Percentiles rank a stretch among this genome's conserved stretches.
These are phyloP conservation scores for Gymnocypris eckloni DNA, from an alignment of 2,797 vertebrate species.

Conservation along the genomic window DNA sequence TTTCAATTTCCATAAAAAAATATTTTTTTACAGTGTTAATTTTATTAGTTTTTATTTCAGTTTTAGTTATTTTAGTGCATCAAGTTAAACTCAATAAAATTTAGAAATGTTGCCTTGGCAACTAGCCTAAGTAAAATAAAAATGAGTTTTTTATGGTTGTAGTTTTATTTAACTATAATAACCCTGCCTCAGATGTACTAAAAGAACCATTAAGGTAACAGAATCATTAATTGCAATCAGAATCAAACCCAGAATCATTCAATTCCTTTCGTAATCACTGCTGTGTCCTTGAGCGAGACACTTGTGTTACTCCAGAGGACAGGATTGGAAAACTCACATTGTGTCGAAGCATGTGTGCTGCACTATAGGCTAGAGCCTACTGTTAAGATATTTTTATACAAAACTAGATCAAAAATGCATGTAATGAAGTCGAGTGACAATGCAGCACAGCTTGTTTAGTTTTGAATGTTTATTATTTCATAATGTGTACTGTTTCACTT, in stretches of 20 bases:
- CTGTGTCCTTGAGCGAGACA: not conserved
- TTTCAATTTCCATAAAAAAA: too few relatives aligned
- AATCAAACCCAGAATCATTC: not conserved
- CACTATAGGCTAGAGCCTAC: not conserved
- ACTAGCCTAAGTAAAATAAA: not conserved
- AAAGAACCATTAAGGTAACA: not conserved
- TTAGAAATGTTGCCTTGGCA: not conserved
- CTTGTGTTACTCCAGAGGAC: not conserved
- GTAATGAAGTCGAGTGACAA: not conserved
- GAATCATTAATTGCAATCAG: not conserved
- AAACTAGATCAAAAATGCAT: conserved; percentile 4
- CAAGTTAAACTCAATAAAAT: not conserved
- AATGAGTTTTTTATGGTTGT: not conserved
- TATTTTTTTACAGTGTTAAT: not conserved
- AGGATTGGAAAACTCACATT: not conserved
- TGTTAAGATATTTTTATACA: conserved; percentile 7
- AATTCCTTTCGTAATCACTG: not conserved
- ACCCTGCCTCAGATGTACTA: not conserved
- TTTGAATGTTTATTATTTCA: conserved; percentile 15
- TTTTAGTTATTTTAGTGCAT: not conserved
- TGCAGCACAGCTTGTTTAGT: conserved; percentile 6
- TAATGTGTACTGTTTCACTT: conserved; percentile 11
- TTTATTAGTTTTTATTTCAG: not conserved
- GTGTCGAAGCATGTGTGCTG: not conserved
- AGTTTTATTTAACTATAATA: not conserved